Conservation (phyloP, 1,140 invertebrate genomes). For the Pogonus chalceus region DNA sequence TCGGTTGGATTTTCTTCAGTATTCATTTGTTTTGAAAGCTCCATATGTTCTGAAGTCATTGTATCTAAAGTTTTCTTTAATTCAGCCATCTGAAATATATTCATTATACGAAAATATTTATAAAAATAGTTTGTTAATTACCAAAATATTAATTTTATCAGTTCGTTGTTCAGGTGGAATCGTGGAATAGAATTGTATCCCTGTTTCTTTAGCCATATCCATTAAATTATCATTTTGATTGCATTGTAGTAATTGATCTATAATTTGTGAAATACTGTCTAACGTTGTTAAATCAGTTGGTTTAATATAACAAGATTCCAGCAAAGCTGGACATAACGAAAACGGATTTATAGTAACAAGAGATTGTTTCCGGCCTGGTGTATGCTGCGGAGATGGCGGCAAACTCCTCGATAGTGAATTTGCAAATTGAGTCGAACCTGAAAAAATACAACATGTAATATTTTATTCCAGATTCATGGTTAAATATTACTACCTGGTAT, state of each 20-base stretch:
- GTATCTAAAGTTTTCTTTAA: constrained; percentile 59
- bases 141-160: constrained; percentile 60
- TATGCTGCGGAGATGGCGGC: constrained; percentile 67
- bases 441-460: constrained; percentile 15
- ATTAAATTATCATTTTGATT: constrained; percentile 64
- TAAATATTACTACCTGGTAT: constrained; percentile 35
- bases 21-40: constrained; percentile 37
- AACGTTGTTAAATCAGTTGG: constrained; percentile 30
- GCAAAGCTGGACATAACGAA: constrained; percentile 36
- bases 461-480: not conserved
- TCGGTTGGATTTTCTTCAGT: constrained; percentile 40
- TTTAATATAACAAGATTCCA: constrained; percentile 28
- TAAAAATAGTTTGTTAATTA: constrained; percentile 22
- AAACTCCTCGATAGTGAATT: constrained; percentile 56
- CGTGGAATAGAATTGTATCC: constrained; percentile 58
- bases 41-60: constrained; percentile 44
- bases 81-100: constrained; percentile 53
- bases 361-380: constrained; percentile 43
- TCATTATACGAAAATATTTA: constrained; percentile 16
- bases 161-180: constrained; percentile 49
- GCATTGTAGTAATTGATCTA: constrained; percentile 42
- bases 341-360: constrained; percentile 40
- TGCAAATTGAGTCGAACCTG: constrained; percentile 37
- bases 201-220: constrained; percentile 66
- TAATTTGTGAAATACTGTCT: constrained; percentile 21